Evolutionary conservation across 2,888 invertebrate genomes (phyloP).

Genomic region (Griposia aprilina): DNA sequence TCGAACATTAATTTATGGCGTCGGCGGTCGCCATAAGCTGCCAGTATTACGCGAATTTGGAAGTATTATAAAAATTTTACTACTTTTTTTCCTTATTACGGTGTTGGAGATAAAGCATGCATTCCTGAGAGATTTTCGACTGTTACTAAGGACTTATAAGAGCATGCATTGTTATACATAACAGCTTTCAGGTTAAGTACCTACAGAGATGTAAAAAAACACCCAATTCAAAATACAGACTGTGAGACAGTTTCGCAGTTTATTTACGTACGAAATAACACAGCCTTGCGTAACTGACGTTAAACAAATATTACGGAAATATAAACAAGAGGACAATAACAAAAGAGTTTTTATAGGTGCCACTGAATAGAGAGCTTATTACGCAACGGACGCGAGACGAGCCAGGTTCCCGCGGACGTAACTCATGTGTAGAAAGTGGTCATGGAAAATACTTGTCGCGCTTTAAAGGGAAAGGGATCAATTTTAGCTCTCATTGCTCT

Average conservation of each 20-base stretch:
- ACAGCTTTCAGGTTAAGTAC: constrained; percentile 4
- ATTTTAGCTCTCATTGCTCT: constrained; percentile 57
- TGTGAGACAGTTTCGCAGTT: constrained; percentile 51
- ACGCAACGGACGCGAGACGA: constrained; percentile 73
- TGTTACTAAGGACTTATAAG: constrained; percentile 32
- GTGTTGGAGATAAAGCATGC: constrained; percentile 40
- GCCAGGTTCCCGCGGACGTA: constrained; percentile 76
- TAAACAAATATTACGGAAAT: constrained; percentile 60
- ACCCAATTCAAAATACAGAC: constrained; percentile 11
- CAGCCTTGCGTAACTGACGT: constrained; percentile 50
- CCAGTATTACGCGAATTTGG: constrained; percentile 76
- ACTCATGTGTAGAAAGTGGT: constrained; percentile 75
- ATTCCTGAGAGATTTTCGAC: constrained; percentile 37
- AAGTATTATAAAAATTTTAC: constrained; percentile 51
- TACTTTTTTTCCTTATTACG: constrained; percentile 44
- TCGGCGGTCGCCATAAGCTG: constrained; percentile 71
- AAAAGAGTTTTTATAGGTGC: constrained; percentile 62
- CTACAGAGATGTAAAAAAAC: background rate
- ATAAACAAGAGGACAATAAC: constrained; percentile 59
- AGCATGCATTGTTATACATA: constrained; percentile 35
- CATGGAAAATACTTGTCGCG: constrained; percentile 58
- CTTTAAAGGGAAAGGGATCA: constrained; percentile 73
- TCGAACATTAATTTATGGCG: constrained; percentile 71
- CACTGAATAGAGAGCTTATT: constrained; percentile 68
- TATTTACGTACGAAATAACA: constrained; percentile 50